These are phyloP conservation scores for Drosophila borealis DNA, from an alignment of 2,888 invertebrate genomes.

Conservation along the genomic window DNA sequence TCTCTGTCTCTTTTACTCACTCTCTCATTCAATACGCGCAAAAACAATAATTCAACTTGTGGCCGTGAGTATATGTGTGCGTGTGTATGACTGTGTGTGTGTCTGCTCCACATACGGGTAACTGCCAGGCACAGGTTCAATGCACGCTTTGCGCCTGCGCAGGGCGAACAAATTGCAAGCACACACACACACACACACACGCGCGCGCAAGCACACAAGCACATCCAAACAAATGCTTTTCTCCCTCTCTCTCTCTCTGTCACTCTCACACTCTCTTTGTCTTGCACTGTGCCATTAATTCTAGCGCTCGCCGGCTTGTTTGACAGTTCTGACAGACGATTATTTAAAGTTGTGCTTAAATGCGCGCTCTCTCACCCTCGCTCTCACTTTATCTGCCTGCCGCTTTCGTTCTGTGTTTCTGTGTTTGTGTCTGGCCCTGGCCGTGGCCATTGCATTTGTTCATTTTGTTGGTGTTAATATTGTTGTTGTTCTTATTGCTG, in stretches of 20 bases:
- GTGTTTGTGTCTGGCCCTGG: slow-evolving; percentile 43
- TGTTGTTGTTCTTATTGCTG: slow-evolving; percentile 42
- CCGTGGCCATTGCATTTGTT: slow-evolving; percentile 52
- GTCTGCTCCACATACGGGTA: slow-evolving; percentile 73
- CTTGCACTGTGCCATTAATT: slow-evolving; percentile 82
- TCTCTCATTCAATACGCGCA: slow-evolving; percentile 46
- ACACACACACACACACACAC: slow-evolving; percentile 32
- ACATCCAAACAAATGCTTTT: neutral
- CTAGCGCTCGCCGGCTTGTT: slow-evolving; percentile 85
- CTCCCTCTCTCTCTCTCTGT: neutral
- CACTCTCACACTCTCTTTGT: slow-evolving; percentile 25
- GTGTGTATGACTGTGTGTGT: slow-evolving; percentile 44
- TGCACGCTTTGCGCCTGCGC: slow-evolving; percentile 80
- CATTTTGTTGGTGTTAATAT: slow-evolving; percentile 10
- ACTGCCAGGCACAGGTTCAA: slow-evolving; percentile 69
- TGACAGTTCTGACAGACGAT: slow-evolving; percentile 86
- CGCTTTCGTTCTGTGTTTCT: slow-evolving; percentile 11
- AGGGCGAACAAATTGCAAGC: slow-evolving; percentile 72
- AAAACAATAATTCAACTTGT: slow-evolving; percentile 77
- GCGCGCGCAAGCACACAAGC: slow-evolving; percentile 22
- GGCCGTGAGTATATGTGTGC: slow-evolving; percentile 49
- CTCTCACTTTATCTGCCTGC: slow-evolving; percentile 9
- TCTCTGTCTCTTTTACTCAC: neutral
- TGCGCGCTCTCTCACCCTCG: slow-evolving; percentile 43
- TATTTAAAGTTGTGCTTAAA: slow-evolving; percentile 85